Conservation (phyloP, 35 echinoderm and acorn worm species). For the Lytechinus pictus region DNA sequence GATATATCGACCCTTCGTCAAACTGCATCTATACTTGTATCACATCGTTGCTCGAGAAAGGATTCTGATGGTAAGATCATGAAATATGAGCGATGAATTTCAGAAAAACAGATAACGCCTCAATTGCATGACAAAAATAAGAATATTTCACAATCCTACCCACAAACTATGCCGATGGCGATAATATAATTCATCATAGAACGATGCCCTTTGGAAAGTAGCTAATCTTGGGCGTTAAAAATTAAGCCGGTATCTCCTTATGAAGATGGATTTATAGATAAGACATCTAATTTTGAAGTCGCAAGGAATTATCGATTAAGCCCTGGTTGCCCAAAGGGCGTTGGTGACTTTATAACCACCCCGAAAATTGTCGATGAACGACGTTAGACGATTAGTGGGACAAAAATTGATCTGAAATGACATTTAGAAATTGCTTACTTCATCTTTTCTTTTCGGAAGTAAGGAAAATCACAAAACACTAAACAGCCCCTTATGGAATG, state of each 20-base stretch:
- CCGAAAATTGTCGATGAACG: background rate
- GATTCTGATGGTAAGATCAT: background rate
- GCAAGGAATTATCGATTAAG: background rate
- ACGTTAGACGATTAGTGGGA: background rate
- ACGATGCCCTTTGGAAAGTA: background rate
- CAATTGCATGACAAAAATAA: background rate
- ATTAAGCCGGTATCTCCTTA: background rate
- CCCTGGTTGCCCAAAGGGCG: background rate
- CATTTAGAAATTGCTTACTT: no score
- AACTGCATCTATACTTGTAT: background rate
- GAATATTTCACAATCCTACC: background rate
- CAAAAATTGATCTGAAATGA: background rate
- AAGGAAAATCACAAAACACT: no score
- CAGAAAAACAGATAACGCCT: background rate
- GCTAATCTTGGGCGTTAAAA: background rate
- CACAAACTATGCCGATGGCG: background rate
- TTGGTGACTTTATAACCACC: background rate
- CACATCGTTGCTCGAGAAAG: background rate
- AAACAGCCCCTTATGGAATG: no score
- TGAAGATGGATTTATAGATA: background rate
- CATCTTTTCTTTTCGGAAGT: no score
- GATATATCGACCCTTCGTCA: background rate
- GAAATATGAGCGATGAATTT: background rate
- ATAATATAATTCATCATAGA: background rate
- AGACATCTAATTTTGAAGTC: background rate